Conservation (phyloP, 2,888 invertebrate species). For the Drosophila affinis region DNA sequence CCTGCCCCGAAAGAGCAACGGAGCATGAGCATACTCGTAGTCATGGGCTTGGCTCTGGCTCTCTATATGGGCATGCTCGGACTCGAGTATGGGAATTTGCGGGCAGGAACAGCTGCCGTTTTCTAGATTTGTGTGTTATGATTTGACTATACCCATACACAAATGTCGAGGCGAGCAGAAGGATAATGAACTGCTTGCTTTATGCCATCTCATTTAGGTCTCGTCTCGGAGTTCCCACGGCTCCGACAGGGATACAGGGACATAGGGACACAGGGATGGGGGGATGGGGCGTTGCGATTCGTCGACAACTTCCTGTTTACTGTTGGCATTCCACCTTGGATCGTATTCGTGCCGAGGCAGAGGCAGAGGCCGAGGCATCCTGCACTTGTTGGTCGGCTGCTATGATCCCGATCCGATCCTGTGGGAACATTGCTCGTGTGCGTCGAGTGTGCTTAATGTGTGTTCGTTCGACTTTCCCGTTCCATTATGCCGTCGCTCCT, state of each 20-base stretch:
- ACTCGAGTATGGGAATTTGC: conserved; percentile 74
- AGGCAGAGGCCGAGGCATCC: conserved; percentile 30
- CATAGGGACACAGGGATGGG: conserved; percentile 13
- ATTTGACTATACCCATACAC: conserved; percentile 58
- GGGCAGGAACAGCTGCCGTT: conserved; percentile 68
- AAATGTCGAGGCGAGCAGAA: conserved; percentile 32
- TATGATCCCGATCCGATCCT: conserved; percentile 51
- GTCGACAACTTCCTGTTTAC: conserved; percentile 67
- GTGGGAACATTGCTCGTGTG: conserved; percentile 76
- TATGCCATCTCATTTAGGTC: conserved; percentile 60
- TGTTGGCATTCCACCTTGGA: conserved; percentile 60
- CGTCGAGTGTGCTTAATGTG: conserved; percentile 76
- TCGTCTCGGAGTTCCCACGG: conserved; percentile 65
- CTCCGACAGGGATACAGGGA: conserved; percentile 25
- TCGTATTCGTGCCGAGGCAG: conserved; percentile 22
- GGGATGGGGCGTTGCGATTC: conserved; percentile 56
- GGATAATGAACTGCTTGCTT: conserved; percentile 72
- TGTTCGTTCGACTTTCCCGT: conserved; percentile 45
- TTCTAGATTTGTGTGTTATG: conserved; percentile 78
- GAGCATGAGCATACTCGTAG: conserved; percentile 36
- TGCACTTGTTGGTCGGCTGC: conserved; percentile 63
- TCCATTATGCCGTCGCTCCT: conserved; percentile 29
- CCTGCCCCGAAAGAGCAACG: conserved; percentile 78
- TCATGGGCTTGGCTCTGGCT: conserved; percentile 6
- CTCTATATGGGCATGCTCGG: not conserved